These are phyloP conservation scores for Lutjanus erythropterus DNA, from an alignment of 2,113 vertebrate species.

Conservation along the genomic window DNA sequence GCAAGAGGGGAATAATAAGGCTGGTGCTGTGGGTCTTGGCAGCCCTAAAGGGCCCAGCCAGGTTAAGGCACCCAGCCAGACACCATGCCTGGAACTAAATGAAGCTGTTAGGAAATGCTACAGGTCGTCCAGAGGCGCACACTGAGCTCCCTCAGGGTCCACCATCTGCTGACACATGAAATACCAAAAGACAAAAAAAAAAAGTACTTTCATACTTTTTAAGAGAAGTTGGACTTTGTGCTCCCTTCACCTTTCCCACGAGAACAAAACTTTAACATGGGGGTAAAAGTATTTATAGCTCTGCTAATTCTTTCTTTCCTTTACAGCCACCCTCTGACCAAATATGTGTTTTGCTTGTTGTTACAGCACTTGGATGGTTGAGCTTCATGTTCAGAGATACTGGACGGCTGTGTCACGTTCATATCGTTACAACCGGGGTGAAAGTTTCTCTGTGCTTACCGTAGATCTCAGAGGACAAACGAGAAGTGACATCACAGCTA, in stretches of 20 bases:
- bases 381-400: background rate
- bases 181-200: slow-evolving; percentile 25
- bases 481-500: background rate
- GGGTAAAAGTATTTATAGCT: background rate
- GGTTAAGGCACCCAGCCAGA: slow-evolving; percentile 73
- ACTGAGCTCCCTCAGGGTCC: slow-evolving; percentile 9
- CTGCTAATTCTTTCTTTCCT: background rate
- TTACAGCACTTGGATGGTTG: background rate
- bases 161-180: slow-evolving; percentile 53
- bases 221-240: slow-evolving; percentile 28
- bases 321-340: background rate
- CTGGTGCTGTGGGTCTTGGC: slow-evolving; percentile 60
- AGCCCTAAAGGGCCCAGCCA: slow-evolving; percentile 63
- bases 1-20: slow-evolving; percentile 79
- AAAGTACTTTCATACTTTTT: slow-evolving; percentile 25
- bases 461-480: background rate
- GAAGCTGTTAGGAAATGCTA: slow-evolving; percentile 72
- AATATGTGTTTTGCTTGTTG: background rate
- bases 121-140: slow-evolving; percentile 64
- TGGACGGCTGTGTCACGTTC: background rate
- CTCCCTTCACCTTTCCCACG: background rate
- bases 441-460: background rate
- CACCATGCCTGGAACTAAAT: slow-evolving; percentile 77
- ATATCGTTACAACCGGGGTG: too few species aligned
- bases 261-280: slow-evolving; percentile 15